These are phyloP conservation scores for Prorops nasuta DNA, from an alignment of 1,140 invertebrate species.

Conservation along the genomic window DNA sequence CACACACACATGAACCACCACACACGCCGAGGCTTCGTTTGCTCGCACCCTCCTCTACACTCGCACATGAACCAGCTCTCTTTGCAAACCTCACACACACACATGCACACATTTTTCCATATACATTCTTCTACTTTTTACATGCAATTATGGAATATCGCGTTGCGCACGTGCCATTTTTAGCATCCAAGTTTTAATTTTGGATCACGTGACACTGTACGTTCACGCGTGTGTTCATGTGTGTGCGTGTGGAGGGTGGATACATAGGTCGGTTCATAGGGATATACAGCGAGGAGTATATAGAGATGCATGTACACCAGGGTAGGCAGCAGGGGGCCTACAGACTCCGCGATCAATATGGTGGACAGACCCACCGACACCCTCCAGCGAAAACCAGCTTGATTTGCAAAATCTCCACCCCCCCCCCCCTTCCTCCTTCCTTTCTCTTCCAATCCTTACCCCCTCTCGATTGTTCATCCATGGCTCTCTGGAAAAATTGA, in stretches of 20 bases:
- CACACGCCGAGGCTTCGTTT: slow-evolving; percentile 2
- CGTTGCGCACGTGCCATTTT: no score
- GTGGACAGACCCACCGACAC: slow-evolving; percentile 54
- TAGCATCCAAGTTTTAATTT: no score
- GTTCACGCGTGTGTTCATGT: slow-evolving; percentile 1
- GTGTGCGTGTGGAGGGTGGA: not conserved
- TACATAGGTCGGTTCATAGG: no score
- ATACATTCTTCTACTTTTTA: not conserved
- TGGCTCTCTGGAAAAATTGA: no score
- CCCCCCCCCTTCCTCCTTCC: slow-evolving; percentile 33
- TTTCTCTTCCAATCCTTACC: slow-evolving; percentile 11
- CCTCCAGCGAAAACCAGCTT: slow-evolving; percentile 43
- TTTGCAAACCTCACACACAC: slow-evolving; percentile 17
- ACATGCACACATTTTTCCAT: not conserved
- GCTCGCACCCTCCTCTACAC: not conserved
- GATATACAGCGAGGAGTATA: not conserved
- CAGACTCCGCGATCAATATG: slow-evolving; percentile 55
- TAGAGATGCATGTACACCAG: slow-evolving; percentile 12
- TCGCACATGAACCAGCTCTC: slow-evolving; percentile 7
- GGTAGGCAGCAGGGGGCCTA: slow-evolving; percentile 29
- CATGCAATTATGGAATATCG: no score
- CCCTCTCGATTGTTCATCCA: no score
- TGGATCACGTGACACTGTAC: no score
- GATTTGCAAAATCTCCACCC: slow-evolving; percentile 45
- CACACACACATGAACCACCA: slow-evolving; percentile 10